phyloP scores from a whole-genome alignment of 2,797 vertebrate species.

The Melanotaenia parkinsoni region DNA sequence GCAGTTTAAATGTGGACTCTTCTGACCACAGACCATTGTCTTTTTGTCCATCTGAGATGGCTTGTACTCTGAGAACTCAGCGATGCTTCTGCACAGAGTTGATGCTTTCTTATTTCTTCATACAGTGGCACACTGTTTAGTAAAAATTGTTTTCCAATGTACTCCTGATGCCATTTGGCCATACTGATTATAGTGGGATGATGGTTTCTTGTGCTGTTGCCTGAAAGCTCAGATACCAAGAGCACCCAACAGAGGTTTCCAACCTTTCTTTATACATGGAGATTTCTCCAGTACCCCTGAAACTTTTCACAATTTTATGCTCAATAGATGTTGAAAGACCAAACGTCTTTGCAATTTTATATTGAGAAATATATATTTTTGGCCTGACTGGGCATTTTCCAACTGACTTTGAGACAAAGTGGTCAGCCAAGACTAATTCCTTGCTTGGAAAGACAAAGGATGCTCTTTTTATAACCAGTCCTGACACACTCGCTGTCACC shows the following conservation, averaged over 20 bases:
- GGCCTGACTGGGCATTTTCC: too few species aligned
- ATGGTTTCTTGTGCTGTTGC: not conserved
- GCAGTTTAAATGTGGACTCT: too few species aligned
- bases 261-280: too few species aligned
- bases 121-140: too few species aligned
- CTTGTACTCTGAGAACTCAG: not conserved
- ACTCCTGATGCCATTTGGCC: not conserved
- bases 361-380: too few species aligned
- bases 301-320: too few species aligned
- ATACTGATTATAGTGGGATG: not conserved
- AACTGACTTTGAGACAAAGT: not conserved
- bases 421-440: not conserved
- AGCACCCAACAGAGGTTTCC: not conserved
- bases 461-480: not conserved
- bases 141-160: not conserved
- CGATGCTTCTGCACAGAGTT: not conserved
- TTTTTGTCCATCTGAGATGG: too few species aligned
- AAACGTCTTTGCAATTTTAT: too few species aligned
- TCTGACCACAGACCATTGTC: not conserved
- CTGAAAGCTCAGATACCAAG: not conserved
- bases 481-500: not conserved
- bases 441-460: not conserved
- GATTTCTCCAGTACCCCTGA: too few species aligned
- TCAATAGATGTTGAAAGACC: too few species aligned
- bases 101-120: not conserved